A percentile compares a stretch with the other conserved stretches of the same genome.
These are phyloP conservation scores for Pterocles orientalis DNA, from an alignment of 2,113 vertebrate genomes.

Conservation along the genomic window DNA sequence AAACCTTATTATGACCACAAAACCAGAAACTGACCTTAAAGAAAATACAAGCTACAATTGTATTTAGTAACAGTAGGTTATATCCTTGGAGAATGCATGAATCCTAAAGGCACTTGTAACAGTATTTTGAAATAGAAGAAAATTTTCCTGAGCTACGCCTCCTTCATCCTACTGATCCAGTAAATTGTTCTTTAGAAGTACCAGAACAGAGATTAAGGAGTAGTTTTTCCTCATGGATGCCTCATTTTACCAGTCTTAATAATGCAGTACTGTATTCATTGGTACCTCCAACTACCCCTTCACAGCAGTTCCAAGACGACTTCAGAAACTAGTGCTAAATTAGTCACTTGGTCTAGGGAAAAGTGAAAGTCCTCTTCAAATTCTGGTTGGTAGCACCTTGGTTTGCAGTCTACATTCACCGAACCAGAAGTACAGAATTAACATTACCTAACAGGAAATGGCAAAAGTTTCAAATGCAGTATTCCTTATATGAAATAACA, in stretches of 20 bases:
- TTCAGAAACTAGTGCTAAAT: not conserved
- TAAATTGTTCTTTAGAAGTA: not conserved
- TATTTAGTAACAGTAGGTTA: not conserved
- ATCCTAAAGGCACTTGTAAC: conserved; percentile 18
- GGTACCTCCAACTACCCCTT: not conserved
- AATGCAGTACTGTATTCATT: not conserved
- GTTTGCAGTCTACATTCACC: not conserved
- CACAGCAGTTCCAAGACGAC: not conserved
- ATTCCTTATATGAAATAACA: not conserved
- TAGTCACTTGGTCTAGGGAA: not conserved
- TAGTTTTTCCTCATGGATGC: not conserved
- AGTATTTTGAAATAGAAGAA: not conserved
- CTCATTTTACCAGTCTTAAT: not conserved
- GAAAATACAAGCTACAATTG: not conserved
- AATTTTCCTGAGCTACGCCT: not conserved
- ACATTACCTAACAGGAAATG: not conserved
- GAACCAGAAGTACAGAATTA: not conserved
- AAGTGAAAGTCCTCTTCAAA: not conserved
- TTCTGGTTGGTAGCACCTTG: not conserved
- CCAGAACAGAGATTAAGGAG: not conserved
- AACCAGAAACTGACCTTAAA: not conserved
- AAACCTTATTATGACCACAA: not conserved
- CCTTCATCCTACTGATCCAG: not conserved
- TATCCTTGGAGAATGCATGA: not conserved
- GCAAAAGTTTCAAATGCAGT: not conserved